Percentiles rank a stretch among this genome's conserved stretches.
Evolutionary conservation across 2,888 invertebrate species (phyloP).

Genomic region (Agriopis marginaria): DNA sequence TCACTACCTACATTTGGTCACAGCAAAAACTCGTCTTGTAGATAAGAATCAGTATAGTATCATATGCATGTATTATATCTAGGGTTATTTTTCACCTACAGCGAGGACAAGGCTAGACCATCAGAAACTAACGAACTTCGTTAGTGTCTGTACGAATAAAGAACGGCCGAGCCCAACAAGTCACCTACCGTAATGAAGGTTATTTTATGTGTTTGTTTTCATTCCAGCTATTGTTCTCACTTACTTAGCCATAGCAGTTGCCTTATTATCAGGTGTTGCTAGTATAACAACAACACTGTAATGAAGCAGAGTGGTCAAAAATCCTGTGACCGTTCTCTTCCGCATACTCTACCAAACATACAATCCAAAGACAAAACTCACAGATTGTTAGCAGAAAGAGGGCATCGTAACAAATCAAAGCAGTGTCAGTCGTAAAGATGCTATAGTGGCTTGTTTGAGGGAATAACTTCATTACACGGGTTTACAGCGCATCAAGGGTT

Average conservation of each 20-base stretch:
- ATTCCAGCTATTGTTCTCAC: too few species aligned
- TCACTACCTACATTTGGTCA: neutral
- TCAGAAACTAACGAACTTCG: constrained; percentile 8
- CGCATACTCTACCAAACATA: neutral
- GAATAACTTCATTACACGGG: constrained; percentile 73
- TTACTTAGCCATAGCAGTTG: neutral
- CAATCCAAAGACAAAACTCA: constrained; percentile 7
- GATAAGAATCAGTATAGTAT: neutral
- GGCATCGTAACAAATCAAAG: constrained; percentile 52
- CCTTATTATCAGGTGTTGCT: neutral
- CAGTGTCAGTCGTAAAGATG: constrained; percentile 66
- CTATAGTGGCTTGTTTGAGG: constrained; percentile 75
- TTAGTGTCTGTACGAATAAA: constrained; percentile 1
- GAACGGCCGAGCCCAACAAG: neutral
- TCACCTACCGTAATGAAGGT: neutral
- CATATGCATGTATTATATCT: neutral
- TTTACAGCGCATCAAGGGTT: constrained; percentile 72
- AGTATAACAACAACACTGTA: neutral
- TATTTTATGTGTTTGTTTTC: neutral
- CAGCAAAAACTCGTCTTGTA: neutral
- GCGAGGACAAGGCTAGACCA: constrained; percentile 22
- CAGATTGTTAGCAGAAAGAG: constrained; percentile 47
- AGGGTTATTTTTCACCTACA: neutral
- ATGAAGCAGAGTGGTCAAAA: too few species aligned
- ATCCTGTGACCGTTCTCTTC: neutral